These are phyloP conservation scores for Archivesica marissinica DNA, from an alignment of 1,140 invertebrate species.

Conservation along the genomic window DNA sequence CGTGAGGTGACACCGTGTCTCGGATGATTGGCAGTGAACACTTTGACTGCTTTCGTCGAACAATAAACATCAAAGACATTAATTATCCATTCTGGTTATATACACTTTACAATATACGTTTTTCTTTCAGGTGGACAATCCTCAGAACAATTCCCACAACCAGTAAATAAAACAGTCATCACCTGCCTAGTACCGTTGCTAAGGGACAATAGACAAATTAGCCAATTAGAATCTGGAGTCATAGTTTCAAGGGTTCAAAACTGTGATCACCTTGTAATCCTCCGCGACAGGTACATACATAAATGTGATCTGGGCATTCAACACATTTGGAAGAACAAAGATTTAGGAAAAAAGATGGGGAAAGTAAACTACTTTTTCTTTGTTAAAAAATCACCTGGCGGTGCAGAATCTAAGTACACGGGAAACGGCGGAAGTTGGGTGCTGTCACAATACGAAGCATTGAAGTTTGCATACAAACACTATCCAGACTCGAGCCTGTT, in stretches of 20 bases:
- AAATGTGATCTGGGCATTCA: background rate
- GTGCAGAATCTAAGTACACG: too few species aligned
- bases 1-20: too few species aligned
- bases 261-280: constrained; percentile 7
- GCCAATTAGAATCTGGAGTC: background rate
- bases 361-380: too few species aligned
- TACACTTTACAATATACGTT: too few species aligned
- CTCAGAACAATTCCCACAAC: background rate
- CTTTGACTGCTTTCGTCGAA: too few species aligned
- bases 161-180: background rate
- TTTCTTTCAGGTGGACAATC: background rate
- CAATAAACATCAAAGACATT: too few species aligned
- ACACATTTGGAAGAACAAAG: background rate
- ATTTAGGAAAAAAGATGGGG: too few species aligned
- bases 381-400: too few species aligned
- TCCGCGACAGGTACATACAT: background rate
- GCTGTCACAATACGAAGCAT: background rate
- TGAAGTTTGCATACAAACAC: background rate
- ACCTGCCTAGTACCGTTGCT: constrained; percentile 6
- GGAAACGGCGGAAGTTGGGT: background rate
- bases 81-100: too few species aligned
- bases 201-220: background rate
- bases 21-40: too few species aligned
- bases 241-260: background rate
- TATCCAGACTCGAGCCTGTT: background rate